Evolutionary conservation across 2,797 vertebrate genomes (phyloP), one percentile per base, ranked within the genome.

Genomic region (Nyctalus aviator): DNA sequence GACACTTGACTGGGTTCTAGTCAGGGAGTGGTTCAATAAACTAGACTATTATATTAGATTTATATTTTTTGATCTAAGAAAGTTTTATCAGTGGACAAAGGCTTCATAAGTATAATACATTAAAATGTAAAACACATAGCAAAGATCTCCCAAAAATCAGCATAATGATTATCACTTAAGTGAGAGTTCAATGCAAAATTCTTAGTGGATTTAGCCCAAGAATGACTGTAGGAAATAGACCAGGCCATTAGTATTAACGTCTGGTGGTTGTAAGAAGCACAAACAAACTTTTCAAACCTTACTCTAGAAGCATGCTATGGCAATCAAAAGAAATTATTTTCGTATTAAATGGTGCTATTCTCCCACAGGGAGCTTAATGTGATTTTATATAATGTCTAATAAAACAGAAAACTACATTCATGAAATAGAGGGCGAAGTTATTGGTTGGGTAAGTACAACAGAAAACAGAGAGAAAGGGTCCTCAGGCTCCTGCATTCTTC

Each of bases 81-180:
- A 94, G 75, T 96, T 91, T 98, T 90, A 96, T 64, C 93, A 92
- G 97, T 96, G 55, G 59, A 89, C 96, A 96, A 97, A 85, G 55
- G 89, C 81, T 96, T 96, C 91, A 95, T 97, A 97, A 97, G 96
- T 96, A 50, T 93, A 96, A 83, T 90, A 84, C 85, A 95, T 95
- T 93, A 96, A 96, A 96, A 96, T 95, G 77, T 83, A 2, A 96
- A 97, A 96, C 84, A 93, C 37, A 73, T 59, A 93, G 81, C 86
- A 96, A 95, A 94, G 96, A 97, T 75, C 94, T 14, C 17, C 50
- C 41, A 69, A 96, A 95, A 97, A 96, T 97, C 86, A 97, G 88
- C 93, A 96, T 12, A 27, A 95, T 97, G 77, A 95, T 97, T 95
- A 82, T 95, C 69, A 81, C 44, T 88, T 93, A 94, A 94, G 83